Conservation (phyloP, 2,113 vertebrate species). For the Sander lucioperca region DNA sequence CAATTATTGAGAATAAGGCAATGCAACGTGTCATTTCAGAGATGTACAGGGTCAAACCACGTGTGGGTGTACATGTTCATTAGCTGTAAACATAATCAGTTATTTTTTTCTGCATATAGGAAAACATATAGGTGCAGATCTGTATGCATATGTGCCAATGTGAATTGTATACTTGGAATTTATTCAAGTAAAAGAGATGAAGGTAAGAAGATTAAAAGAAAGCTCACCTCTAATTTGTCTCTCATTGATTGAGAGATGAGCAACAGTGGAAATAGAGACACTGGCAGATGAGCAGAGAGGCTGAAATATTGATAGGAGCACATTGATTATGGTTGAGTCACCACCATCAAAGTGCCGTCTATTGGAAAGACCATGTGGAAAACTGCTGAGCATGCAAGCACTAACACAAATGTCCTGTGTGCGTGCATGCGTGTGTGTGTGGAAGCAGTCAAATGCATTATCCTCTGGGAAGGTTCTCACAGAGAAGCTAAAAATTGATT, state of each 20-base stretch:
- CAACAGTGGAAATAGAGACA: slow-evolving; percentile 37
- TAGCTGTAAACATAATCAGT: neutral
- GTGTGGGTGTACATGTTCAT: neutral
- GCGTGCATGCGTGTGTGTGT: neutral
- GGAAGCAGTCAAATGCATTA: slow-evolving; percentile 68
- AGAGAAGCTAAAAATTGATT: slow-evolving; percentile 75
- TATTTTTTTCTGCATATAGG: neutral
- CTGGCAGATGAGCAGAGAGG: slow-evolving; percentile 30
- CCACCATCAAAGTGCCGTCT: slow-evolving; percentile 57
- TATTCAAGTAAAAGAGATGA: slow-evolving; percentile 21
- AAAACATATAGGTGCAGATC: neutral
- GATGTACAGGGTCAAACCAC: neutral
- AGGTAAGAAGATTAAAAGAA: slow-evolving; percentile 31
- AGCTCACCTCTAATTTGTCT: slow-evolving; percentile 45
- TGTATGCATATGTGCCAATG: neutral
- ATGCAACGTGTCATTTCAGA: neutral
- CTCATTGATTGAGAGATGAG: slow-evolving; percentile 39
- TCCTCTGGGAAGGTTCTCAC: slow-evolving; percentile 61
- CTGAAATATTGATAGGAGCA: slow-evolving; percentile 65
- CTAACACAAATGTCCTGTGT: slow-evolving; percentile 58
- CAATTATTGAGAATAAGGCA: neutral
- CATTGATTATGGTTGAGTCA: slow-evolving; percentile 74
- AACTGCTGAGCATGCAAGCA: slow-evolving; percentile 73
- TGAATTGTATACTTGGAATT: slow-evolving; percentile 12
- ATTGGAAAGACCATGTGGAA: slow-evolving; percentile 67